phyloP scores from a whole-genome alignment of 2,888 invertebrate species.

The Cataglyphis livida region DNA sequence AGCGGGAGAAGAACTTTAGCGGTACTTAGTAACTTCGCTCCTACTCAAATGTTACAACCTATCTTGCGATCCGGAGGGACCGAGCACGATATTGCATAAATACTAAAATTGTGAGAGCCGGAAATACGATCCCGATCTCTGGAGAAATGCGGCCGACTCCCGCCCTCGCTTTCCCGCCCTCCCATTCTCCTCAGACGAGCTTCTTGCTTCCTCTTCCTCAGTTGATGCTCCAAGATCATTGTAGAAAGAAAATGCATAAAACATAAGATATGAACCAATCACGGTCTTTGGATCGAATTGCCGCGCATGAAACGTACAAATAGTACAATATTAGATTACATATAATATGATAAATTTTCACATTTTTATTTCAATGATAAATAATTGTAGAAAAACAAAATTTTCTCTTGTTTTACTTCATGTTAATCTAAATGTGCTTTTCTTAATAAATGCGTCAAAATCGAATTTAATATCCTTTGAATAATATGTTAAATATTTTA shows the following conservation, averaged over 20 bases:
- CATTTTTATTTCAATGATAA: slow-evolving; percentile 18
- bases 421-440: neutral
- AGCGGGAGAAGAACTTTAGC: slow-evolving; percentile 21
- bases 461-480: neutral
- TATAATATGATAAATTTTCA: slow-evolving; percentile 38
- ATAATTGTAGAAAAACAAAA: neutral
- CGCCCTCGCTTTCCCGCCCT: neutral
- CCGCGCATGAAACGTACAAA: slow-evolving; percentile 38
- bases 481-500: neutral
- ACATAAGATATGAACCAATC: slow-evolving; percentile 65
- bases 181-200: slow-evolving; percentile 27
- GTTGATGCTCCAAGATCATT: slow-evolving; percentile 60
- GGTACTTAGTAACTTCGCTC: slow-evolving; percentile 32
- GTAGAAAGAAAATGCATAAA: slow-evolving; percentile 61
- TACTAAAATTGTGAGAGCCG: slow-evolving; percentile 61
- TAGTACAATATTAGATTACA: slow-evolving; percentile 41
- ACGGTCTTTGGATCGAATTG: slow-evolving; percentile 54
- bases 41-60: slow-evolving; percentile 23
- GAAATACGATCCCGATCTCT: slow-evolving; percentile 57
- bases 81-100: slow-evolving; percentile 57
- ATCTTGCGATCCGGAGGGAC: slow-evolving; percentile 17
- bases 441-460: neutral
- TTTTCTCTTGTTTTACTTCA: neutral
- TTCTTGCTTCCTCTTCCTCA: slow-evolving; percentile 33
- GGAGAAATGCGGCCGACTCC: slow-evolving; percentile 34